phyloP scores from a whole-genome alignment of 2,888 invertebrate genomes.

The Plagodis dolabraria region DNA sequence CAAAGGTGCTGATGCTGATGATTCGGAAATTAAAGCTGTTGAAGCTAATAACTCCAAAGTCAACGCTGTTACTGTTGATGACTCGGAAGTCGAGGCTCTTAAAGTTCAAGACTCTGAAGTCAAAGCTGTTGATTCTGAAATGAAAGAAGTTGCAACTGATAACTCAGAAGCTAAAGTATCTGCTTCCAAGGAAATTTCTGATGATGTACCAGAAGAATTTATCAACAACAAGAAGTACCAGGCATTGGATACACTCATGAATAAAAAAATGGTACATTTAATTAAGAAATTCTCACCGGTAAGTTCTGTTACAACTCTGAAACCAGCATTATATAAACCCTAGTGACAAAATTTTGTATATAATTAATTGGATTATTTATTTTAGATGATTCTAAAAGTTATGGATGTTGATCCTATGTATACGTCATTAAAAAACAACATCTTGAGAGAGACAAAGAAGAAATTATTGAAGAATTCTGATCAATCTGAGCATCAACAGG shows the following conservation, averaged over 20 bases:
- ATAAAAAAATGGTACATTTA: constrained; percentile 45
- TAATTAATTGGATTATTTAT: constrained; percentile 13
- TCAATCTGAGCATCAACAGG: neutral
- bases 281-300: constrained; percentile 56
- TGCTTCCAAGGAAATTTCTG: constrained; percentile 12
- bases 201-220: neutral
- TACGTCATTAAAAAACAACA: constrained; percentile 17
- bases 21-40: neutral
- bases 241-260: constrained; percentile 24
- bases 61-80: neutral
- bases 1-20: neutral
- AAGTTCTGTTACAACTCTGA: constrained; percentile 34
- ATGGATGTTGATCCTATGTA: constrained; percentile 38
- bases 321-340: no score
- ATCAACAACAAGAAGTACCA: constrained; percentile 11
- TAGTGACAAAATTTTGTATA: neutral
- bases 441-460: constrained; percentile 21
- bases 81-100: neutral
- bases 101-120: neutral
- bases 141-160: constrained; percentile 1
- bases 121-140: neutral
- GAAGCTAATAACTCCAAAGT: neutral
- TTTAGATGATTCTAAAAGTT: constrained; percentile 43
- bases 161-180: constrained; percentile 10
- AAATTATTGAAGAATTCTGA: constrained; percentile 10